Base-by-base conservation (phyloP, 1,140 invertebrate species). In the Triops cancriformis region DNA sequence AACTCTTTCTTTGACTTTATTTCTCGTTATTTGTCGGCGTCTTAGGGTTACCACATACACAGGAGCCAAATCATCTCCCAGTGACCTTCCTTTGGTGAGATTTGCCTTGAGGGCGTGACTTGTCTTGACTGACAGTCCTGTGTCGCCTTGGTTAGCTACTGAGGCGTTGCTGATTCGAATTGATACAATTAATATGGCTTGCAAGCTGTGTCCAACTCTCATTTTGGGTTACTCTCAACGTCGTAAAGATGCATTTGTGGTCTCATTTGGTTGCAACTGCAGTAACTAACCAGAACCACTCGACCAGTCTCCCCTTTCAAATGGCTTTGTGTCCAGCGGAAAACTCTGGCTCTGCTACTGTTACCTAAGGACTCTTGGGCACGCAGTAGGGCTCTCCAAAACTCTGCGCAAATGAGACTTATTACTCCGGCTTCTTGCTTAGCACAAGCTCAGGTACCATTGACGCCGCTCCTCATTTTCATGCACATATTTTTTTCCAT, bases 361-460 rank as follows among this genome's bases (percentile, higher is more conserved):
- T 23, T 64, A 64, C 6, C 51, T 64, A 64, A 23, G 51, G 51
- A 14, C 51, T 64, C 23, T 23, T 64, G 51, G 51, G 18, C 51
- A 64, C 51, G 23, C 51, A 64, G 51, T 64, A 23, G 51, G 51
- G n/a, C 51, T 64, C 51, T 64, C 51, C n/a, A 18, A 64, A 64
- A 64, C 51, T 64, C 51, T 64, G 51, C 51, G 51, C 51, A 64
- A 64, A 64, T 64, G 51, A 64, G 51, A 64, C 51, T 64, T 64
- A 18, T 10, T 64, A 64, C 23, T 64, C 51, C 6, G 51, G 51
- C 51, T n/a, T 23, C n/a, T 64, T 64, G 51, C 51, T 64, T 64
- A 64, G 51, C 51, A 64, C 51, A 64, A 14, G 51, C 51, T 7
- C 51, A 23, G 51, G 51, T 64, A 23, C 51, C 51, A 64, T 64